phyloP scores from a whole-genome alignment of 2,888 invertebrate genomes.

The Argyresthia goedartella region DNA sequence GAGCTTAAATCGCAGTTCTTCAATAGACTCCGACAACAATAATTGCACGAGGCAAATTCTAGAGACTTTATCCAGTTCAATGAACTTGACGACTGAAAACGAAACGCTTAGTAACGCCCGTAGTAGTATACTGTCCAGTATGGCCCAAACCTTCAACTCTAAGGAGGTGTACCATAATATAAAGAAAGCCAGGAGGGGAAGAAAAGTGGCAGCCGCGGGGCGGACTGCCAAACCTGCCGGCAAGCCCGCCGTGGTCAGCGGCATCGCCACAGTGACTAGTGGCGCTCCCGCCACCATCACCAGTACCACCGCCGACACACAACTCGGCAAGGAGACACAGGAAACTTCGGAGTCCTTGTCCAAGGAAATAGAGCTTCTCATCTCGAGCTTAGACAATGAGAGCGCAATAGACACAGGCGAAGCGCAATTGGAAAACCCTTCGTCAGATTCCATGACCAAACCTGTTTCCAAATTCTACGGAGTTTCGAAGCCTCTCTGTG shows the following conservation, averaged over 20 bases:
- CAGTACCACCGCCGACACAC: slow-evolving; percentile 13
- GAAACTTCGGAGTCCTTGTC: slow-evolving; percentile 57
- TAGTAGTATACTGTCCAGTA: slow-evolving; percentile 65
- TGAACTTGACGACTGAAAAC: slow-evolving; percentile 68
- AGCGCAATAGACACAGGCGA: slow-evolving; percentile 35
- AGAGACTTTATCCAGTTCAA: slow-evolving; percentile 50
- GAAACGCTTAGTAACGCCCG: slow-evolving; percentile 65
- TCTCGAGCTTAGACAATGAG: slow-evolving; percentile 54
- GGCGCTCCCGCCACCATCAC: slow-evolving; percentile 25
- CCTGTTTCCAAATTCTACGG: slow-evolving; percentile 49
- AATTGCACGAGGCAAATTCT: slow-evolving; percentile 57
- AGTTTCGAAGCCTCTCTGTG: slow-evolving; percentile 42
- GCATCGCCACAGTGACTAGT: slow-evolving; percentile 1
- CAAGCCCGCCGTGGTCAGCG: not conserved
- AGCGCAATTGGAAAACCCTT: slow-evolving; percentile 12
- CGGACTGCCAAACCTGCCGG: slow-evolving; percentile 14
- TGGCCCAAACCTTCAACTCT: slow-evolving; percentile 67
- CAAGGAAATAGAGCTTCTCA: slow-evolving; percentile 61
- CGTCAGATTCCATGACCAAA: slow-evolving; percentile 36
- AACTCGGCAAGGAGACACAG: slow-evolving; percentile 34
- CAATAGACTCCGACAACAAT: slow-evolving; percentile 68
- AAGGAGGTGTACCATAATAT: slow-evolving; percentile 62
- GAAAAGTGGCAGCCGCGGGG: slow-evolving; percentile 46
- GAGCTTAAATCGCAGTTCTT: slow-evolving; percentile 68
- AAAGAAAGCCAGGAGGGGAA: slow-evolving; percentile 54